Base-by-base conservation (phyloP, 2,888 invertebrate species). In the Heliconius hortense region DNA sequence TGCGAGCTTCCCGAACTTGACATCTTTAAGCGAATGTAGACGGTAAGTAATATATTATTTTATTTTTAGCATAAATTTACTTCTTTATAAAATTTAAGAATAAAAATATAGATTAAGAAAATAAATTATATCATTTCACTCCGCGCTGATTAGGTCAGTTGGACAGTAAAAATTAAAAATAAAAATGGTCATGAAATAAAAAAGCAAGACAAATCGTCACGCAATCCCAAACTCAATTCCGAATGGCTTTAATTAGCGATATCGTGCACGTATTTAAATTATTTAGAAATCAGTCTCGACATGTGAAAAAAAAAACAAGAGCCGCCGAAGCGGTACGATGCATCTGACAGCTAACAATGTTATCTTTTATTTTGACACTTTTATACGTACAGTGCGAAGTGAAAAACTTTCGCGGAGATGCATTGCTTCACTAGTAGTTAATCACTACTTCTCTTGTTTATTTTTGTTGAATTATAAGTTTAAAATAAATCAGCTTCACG, bases 211-310 rank as follows among this genome's bases (percentile, higher is more conserved):
- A 82, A 78, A 81, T 80, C 82, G 82, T 83, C 88, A 89, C 87
- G 89, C 88, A 83, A 86, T 81, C 88, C 83, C 83, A 88, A 87
- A 90, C 87, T 88, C 85, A 89, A 87, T 91, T 90, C 86, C 85
- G 85, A 86, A 86, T 86, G 82, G 86, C 81, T 86, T 90, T 90
- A 89, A 89, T 87, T 85, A 84, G 84, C 84, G 81, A 85, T 85
- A 81, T 88, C 92, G 91, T 92, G 92, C 90, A 86, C 87, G 90
- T 91, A 93, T 93, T 92, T 91, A 93, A 92, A 93, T 93, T 90
- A 92, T 93, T 93, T 93, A 93, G 93, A 93, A 93, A 93, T 89
- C 91, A 84, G 84, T 88, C 89, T 88, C 87, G 88, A 89, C 92
- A 88, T 85, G 89, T 91, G 92, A 88, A 88, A 91, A 93, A 92